Evolutionary conservation across 37 sponge, comb jelly and placozoan species (phyloP).

Genomic region (Ianthella basta): DNA sequence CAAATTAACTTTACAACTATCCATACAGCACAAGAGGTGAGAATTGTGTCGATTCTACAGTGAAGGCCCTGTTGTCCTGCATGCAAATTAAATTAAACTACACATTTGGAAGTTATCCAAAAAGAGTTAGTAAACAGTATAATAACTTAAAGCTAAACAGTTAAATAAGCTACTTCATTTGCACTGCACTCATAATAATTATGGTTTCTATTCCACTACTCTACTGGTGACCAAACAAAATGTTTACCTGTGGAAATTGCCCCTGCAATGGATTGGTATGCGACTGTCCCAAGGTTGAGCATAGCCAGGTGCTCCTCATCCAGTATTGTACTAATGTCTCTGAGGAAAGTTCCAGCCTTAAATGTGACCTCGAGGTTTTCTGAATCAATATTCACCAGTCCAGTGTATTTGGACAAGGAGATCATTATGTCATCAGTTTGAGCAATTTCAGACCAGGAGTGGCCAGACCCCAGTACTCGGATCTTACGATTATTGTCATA

Average conservation of each 20-base stretch:
- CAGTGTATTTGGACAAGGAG: constrained; percentile 42
- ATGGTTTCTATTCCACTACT: neutral
- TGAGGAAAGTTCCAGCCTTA: constrained; percentile 53
- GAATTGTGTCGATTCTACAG: neutral
- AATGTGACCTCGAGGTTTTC: constrained; percentile 25
- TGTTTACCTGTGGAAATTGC: constrained; percentile 59
- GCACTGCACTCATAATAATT: no score
- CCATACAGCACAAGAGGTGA: neutral
- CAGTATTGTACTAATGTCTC: constrained; percentile 6
- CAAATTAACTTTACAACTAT: no score
- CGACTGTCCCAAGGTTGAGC: constrained; percentile 57
- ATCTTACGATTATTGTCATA: constrained; percentile 20
- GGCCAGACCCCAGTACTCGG: constrained; percentile 41
- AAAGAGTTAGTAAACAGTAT: no score
- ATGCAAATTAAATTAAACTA: no score
- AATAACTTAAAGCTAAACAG: no score
- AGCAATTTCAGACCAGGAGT: constrained; percentile 73
- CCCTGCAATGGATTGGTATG: constrained; percentile 60
- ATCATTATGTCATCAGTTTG: constrained; percentile 59
- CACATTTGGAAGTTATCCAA: no score
- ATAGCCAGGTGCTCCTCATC: constrained; percentile 51
- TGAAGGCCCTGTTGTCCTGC: neutral
- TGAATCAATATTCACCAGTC: constrained; percentile 32
- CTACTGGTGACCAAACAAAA: neutral
- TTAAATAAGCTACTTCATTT: no score